These are phyloP conservation scores for Vombatus ursinus DNA, from an alignment of 2,113 vertebrate genomes.

Conservation along the genomic window DNA sequence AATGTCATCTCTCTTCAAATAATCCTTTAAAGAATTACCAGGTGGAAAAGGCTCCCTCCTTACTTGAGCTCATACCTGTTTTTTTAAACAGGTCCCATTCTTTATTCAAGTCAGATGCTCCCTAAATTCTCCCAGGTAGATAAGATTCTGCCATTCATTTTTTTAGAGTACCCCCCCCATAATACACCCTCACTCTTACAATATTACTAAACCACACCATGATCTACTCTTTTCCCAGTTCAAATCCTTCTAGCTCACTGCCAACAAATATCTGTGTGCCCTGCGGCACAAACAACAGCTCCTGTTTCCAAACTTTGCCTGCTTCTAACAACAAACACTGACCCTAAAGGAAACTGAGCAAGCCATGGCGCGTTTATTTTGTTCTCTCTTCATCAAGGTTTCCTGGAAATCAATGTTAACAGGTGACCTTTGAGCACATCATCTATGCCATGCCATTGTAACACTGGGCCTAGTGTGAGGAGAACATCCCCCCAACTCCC, in stretches of 20 bases:
- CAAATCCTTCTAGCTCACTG: slow-evolving; percentile 29
- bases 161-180: neutral
- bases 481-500: neutral
- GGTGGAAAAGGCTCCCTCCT: neutral
- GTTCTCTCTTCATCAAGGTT: slow-evolving; percentile 19
- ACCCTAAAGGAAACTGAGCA: slow-evolving; percentile 7
- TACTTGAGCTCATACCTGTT: neutral
- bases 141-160: neutral
- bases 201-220: slow-evolving; percentile 10
- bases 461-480: neutral
- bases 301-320: neutral
- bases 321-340: slow-evolving; percentile 4
- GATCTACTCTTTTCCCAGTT: neutral
- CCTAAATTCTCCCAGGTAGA: neutral
- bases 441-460: neutral
- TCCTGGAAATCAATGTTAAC: neutral
- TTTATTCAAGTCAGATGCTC: neutral
- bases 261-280: slow-evolving; percentile 16
- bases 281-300: neutral
- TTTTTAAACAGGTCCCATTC: neutral
- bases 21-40: neutral
- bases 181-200: neutral
- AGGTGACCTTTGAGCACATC: neutral
- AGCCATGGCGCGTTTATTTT: neutral
- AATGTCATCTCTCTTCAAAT: neutral